Evolutionary conservation across 2,113 vertebrate species (phyloP).

Genomic region (Ceratotherium simum): DNA sequence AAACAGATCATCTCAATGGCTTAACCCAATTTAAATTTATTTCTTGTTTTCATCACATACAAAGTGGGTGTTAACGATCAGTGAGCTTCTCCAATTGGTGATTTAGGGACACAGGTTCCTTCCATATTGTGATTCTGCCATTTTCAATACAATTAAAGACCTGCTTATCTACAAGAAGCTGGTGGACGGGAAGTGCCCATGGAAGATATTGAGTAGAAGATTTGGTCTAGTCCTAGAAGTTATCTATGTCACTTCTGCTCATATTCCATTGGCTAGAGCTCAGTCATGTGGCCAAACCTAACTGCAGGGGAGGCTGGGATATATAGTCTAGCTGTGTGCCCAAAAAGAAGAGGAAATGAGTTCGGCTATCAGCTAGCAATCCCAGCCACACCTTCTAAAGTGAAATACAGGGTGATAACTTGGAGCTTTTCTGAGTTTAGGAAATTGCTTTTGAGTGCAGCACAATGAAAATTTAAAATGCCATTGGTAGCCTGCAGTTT

Average conservation of each 20-base stretch:
- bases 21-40: constrained; percentile 15
- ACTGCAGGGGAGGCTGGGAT: not conserved
- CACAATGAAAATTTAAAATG: constrained; percentile 73
- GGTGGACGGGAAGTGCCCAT: not conserved
- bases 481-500: constrained; percentile 77
- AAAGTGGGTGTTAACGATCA: constrained; percentile 16
- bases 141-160: not conserved
- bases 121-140: not conserved
- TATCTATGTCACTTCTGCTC: constrained; percentile 20
- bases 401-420: constrained; percentile 1
- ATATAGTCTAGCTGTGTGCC: not conserved
- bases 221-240: constrained; percentile 1
- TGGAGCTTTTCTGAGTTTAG: constrained; percentile 63
- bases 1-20: constrained; percentile 4
- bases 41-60: constrained; percentile 42
- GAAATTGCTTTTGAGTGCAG: constrained; percentile 68
- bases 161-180: not conserved
- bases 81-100: not conserved
- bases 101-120: not conserved
- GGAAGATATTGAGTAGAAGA: not conserved
- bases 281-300: not conserved
- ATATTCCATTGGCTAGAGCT: not conserved
- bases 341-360: constrained; percentile 8
- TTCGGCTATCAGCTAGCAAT: not conserved
- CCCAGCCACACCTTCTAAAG: not conserved